Conservation (phyloP, 2,888 invertebrate species). For the Platycheirus rosarum region DNA sequence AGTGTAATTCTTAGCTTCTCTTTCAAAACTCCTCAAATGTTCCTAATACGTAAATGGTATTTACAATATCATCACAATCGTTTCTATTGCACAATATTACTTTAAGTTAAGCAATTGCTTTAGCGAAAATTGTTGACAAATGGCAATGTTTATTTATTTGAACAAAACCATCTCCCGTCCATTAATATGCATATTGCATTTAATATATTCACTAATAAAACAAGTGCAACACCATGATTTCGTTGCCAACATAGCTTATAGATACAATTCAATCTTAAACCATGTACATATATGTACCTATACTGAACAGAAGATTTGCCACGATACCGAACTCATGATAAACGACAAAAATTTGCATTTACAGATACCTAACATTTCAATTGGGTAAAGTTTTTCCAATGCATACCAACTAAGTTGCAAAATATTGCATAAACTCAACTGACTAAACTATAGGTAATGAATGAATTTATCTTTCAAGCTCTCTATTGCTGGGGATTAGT, state of each 20-base stretch:
- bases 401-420: conserved; percentile 9
- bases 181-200: background rate
- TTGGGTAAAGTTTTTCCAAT: conserved; percentile 16
- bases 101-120: too few relatives aligned
- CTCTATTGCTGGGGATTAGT: background rate
- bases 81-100: too few relatives aligned
- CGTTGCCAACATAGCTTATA: conserved; percentile 13
- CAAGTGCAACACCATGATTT: conserved; percentile 30
- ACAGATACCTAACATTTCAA: conserved; percentile 35
- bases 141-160: background rate
- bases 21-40: too few relatives aligned
- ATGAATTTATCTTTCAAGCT: conserved; percentile 4
- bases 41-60: too few relatives aligned
- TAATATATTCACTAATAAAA: conserved; percentile 16
- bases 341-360: conserved; percentile 30
- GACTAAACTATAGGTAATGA: conserved; percentile 23
- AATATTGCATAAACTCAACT: conserved; percentile 26
- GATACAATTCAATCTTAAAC: conserved; percentile 28
- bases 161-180: background rate
- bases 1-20: too few relatives aligned
- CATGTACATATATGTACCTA: background rate
- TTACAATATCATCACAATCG: too few relatives aligned
- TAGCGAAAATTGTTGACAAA: too few relatives aligned
- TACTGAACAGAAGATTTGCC: background rate
- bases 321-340: conserved; percentile 2